A percentile compares a stretch with the other conserved stretches of the same genome.
phyloP scores from a whole-genome alignment of 2,113 vertebrate genomes.

The Tupaia tana region DNA sequence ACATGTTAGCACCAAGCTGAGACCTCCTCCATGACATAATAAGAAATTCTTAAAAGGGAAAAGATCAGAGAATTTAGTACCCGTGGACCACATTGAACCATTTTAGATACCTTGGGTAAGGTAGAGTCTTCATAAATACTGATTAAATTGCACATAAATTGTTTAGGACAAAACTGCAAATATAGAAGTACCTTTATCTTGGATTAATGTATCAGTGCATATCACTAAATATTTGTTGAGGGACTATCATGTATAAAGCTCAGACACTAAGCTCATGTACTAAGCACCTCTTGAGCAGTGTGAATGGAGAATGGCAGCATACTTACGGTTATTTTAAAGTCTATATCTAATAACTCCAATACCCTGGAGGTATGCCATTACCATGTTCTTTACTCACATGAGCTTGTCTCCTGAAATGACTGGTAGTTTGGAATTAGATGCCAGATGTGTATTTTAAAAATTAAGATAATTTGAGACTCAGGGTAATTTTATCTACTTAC shows the following conservation, averaged over 20 bases:
- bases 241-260: neutral
- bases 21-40: neutral
- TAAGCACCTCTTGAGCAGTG: neutral
- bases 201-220: neutral
- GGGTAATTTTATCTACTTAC: conserved; percentile 23
- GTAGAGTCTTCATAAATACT: conserved; percentile 20
- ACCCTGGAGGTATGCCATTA: neutral
- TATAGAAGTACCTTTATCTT: neutral
- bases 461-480: conserved; percentile 2
- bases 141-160: neutral
- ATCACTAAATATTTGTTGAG: neutral
- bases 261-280: neutral
- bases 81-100: neutral
- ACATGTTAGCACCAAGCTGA: neutral
- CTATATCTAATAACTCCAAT: neutral
- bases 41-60: neutral
- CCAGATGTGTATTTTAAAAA: neutral
- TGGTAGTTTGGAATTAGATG: neutral
- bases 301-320: neutral
- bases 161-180: neutral
- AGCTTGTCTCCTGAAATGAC: neutral
- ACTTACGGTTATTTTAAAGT: neutral
- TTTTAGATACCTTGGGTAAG: neutral
- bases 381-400: neutral
- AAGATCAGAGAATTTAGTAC: neutral